Conservation (phyloP, 1,140 invertebrate species). For the Zaprionus davidi region DNA sequence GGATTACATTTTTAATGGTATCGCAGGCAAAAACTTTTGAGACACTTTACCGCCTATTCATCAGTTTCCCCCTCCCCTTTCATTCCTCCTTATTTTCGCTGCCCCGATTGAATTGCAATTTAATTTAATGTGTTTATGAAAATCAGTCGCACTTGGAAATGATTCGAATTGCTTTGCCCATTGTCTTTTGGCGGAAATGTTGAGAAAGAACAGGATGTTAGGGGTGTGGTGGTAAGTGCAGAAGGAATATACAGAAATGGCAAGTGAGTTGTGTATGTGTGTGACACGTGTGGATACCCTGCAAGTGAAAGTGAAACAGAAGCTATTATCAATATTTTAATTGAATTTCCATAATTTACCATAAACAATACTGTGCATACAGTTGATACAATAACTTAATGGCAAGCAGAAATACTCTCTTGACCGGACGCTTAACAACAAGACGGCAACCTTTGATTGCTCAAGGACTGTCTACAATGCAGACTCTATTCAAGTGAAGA, state of each 20-base stretch:
- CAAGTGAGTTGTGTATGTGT: background rate
- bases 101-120: constrained; percentile 71
- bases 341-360: too few species aligned
- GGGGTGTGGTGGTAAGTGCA: constrained; percentile 51
- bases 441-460: too few species aligned
- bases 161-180: constrained; percentile 61
- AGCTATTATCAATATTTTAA: background rate
- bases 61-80: background rate
- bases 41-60: constrained; percentile 15
- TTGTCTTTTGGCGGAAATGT: constrained; percentile 50
- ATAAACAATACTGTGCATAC: too few species aligned
- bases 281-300: background rate
- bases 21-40: constrained; percentile 46
- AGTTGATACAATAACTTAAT: too few species aligned
- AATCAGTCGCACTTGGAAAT: constrained; percentile 54
- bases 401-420: too few species aligned
- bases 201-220: background rate
- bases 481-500: too few species aligned
- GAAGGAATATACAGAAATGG: background rate
- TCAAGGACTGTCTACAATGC: too few species aligned
- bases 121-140: constrained; percentile 84
- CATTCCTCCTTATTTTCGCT: background rate
- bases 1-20: background rate
- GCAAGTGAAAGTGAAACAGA: background rate
- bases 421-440: too few species aligned